These are phyloP conservation scores for Scopus umbretta DNA, from an alignment of 2,113 vertebrate genomes.

Conservation along the genomic window DNA sequence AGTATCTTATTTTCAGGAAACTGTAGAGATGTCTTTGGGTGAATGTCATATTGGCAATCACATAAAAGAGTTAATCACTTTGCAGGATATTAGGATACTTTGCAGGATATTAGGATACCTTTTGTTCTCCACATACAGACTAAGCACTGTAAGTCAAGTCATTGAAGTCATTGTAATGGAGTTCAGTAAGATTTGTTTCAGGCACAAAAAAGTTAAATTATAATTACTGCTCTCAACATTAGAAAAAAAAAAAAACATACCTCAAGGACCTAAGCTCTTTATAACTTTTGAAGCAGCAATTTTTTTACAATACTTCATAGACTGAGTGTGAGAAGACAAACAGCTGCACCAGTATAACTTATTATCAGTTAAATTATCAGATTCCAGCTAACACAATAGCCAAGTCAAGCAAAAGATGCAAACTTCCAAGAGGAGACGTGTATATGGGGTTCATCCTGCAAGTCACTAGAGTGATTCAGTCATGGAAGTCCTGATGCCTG, in stretches of 20 bases:
- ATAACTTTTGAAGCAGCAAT: not conserved
- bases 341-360: not conserved
- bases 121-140: not conserved
- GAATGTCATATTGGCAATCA: not conserved
- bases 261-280: not conserved
- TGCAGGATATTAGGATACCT: not conserved
- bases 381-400: not conserved
- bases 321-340: not conserved
- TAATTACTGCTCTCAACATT: not conserved
- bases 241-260: not conserved
- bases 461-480: not conserved
- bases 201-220: not conserved
- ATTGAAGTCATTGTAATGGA: not conserved
- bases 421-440: not conserved
- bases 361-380: not conserved
- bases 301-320: not conserved
- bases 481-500: not conserved
- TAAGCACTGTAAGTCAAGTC: not conserved
- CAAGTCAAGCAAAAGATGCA: not conserved
- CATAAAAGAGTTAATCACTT: not conserved
- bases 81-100: not conserved
- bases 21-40: not conserved
- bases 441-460: not conserved
- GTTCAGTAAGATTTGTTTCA: not conserved
- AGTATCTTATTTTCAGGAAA: not conserved